Conservation (phyloP, 2,113 vertebrate species). For the Sinocyclocheilus rhinocerous region DNA sequence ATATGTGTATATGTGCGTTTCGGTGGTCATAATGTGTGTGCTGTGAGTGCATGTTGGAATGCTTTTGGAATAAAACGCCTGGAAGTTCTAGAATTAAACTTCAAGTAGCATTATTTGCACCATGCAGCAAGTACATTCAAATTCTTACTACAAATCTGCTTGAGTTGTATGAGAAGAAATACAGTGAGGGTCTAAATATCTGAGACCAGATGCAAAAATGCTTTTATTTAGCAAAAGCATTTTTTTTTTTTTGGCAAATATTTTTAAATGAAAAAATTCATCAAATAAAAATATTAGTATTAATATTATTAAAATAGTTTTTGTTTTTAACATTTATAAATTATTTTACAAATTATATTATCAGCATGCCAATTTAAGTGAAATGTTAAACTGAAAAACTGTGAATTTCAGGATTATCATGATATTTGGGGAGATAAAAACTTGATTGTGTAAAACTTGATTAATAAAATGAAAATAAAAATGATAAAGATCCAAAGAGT, state of each 20-base stretch:
- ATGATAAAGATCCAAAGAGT: neutral
- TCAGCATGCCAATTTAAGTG: neutral
- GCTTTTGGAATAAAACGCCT: neutral
- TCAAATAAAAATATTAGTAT: neutral
- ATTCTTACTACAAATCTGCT: neutral
- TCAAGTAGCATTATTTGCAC: neutral
- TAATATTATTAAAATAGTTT: neutral
- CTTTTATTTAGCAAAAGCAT: neutral
- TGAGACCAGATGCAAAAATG: neutral
- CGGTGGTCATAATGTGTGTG: neutral
- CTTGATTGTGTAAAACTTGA: neutral
- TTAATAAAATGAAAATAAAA: neutral
- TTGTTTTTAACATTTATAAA: neutral
- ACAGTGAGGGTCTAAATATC: neutral
- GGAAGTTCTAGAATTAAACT: neutral
- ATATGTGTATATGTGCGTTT: slow-evolving; percentile 15
- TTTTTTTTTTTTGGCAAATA: neutral
- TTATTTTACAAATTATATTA: neutral
- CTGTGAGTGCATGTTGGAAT: slow-evolving; percentile 8
- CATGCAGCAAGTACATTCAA: neutral
- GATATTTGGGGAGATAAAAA: neutral
- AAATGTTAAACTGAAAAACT: neutral
- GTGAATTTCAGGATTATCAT: neutral
- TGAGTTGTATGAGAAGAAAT: neutral
- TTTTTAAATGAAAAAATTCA: neutral